Conservation (phyloP, 2,113 vertebrate species). For the Ophthalmolycus amberensis region DNA sequence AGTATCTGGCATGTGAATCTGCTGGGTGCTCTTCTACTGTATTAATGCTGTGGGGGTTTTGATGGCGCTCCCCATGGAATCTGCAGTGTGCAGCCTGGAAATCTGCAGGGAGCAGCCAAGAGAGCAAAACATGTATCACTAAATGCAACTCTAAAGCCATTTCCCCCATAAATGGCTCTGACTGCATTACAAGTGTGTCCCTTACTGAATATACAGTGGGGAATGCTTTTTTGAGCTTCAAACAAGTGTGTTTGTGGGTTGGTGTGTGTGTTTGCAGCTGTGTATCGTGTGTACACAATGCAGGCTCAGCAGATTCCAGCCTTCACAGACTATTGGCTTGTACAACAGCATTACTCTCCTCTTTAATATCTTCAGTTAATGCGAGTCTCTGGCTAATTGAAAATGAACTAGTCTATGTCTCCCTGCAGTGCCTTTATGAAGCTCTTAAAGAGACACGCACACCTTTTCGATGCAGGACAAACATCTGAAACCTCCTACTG, state of each 20-base stretch:
- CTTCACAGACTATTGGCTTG: conserved; percentile 80
- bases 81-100: not conserved
- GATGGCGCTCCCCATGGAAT: conserved; percentile 24
- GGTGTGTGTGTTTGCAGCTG: conserved; percentile 46
- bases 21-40: not conserved
- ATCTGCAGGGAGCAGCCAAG: conserved; percentile 13
- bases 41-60: conserved; percentile 3
- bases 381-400: conserved; percentile 81
- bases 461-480: conserved; percentile 54
- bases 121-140: conserved; percentile 25
- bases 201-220: conserved; percentile 14
- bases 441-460: conserved; percentile 59
- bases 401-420: conserved; percentile 79
- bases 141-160: conserved; percentile 28
- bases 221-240: conserved; percentile 27
- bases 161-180: conserved; percentile 15
- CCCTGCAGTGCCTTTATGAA: conserved; percentile 76
- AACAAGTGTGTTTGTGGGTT: conserved; percentile 18
- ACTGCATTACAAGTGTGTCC: conserved; percentile 21
- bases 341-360: conserved; percentile 74
- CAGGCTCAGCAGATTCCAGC: conserved; percentile 76
- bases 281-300: conserved; percentile 51
- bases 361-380: conserved; percentile 82
- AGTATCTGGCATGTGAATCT: conserved; percentile 15
- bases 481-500: conserved; percentile 52